phyloP scores from a whole-genome alignment of 2,113 vertebrate species.

The Rutilus rutilus region DNA sequence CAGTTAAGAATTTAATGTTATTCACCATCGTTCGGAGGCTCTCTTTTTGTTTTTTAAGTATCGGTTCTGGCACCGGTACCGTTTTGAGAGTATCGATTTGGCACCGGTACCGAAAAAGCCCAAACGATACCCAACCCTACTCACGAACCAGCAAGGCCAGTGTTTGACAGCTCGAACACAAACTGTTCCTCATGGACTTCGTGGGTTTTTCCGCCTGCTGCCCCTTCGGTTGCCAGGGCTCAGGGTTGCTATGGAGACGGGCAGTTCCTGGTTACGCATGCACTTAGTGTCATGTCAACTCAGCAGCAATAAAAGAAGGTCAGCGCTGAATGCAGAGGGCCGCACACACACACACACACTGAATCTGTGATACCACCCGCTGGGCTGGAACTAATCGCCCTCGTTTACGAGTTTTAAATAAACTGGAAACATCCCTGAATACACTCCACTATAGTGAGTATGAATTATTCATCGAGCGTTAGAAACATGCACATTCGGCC shows the following conservation, averaged over 20 bases:
- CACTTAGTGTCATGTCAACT: constrained; percentile 19
- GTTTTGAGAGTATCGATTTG: no score
- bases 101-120: no score
- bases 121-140: no score
- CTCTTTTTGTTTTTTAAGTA: no score
- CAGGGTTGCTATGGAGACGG: constrained; percentile 25
- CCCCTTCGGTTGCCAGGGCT: constrained; percentile 10
- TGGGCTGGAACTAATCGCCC: constrained; percentile 38
- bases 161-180: not conserved
- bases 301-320: constrained; percentile 21
- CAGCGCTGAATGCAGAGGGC: constrained; percentile 6
- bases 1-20: no score
- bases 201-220: not conserved
- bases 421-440: constrained; percentile 33
- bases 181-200: not conserved
- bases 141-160: not conserved
- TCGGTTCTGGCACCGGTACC: no score
- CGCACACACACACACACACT: not conserved
- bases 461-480: constrained; percentile 23
- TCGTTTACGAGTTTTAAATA: constrained; percentile 40
- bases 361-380: not conserved
- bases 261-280: constrained; percentile 39
- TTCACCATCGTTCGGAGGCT: no score
- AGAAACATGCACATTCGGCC: not conserved
- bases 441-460: not conserved